phyloP scores from a whole-genome alignment of 2,113 vertebrate genomes.

The Panurus biarmicus region DNA sequence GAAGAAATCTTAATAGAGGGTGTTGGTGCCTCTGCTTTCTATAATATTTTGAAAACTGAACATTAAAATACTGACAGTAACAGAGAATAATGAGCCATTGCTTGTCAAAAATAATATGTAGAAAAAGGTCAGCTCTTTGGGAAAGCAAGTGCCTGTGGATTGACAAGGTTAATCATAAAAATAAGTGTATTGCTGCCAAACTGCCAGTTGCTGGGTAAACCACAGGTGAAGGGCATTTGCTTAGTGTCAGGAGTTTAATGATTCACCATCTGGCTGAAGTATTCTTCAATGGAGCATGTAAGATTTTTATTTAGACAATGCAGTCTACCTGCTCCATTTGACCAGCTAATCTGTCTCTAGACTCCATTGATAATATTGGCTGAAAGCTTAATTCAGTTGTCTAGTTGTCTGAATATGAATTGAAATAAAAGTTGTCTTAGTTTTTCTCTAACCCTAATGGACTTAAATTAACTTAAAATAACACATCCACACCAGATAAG shows the following conservation, averaged over 20 bases:
- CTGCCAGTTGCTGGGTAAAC: background rate
- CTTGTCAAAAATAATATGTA: background rate
- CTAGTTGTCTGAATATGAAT: background rate
- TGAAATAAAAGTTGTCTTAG: background rate
- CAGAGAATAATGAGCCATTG: background rate
- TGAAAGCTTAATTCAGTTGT: background rate
- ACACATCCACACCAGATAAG: background rate
- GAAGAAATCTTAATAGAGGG: background rate
- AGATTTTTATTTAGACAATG: background rate
- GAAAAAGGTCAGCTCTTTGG: background rate
- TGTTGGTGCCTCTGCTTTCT: background rate
- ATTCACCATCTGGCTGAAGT: background rate
- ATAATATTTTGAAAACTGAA: background rate
- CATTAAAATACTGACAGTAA: background rate
- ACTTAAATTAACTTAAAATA: background rate
- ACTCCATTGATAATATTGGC: background rate
- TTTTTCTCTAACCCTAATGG: background rate
- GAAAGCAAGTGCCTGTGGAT: background rate
- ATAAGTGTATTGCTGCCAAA: background rate
- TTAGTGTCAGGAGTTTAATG: background rate
- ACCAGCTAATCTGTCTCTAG: background rate
- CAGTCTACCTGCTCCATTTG: background rate
- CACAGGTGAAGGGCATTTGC: background rate
- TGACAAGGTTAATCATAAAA: slow-evolving; percentile 5
- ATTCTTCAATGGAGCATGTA: background rate